phyloP scores from a whole-genome alignment of 2,797 vertebrate species.

The Cyprinodon diabolis region DNA sequence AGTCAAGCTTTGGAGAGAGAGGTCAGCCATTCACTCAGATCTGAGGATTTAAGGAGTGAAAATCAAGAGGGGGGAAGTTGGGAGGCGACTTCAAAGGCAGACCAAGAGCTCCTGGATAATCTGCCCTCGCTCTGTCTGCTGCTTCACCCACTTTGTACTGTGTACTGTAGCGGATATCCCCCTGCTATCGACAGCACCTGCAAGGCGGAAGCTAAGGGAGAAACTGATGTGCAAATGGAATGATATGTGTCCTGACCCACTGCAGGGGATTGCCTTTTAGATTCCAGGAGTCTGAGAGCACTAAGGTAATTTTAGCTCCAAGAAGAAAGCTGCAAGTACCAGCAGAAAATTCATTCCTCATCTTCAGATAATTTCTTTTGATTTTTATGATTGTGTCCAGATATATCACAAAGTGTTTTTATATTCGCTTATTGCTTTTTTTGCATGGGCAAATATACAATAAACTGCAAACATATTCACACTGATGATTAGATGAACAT shows the following conservation, averaged over 20 bases:
- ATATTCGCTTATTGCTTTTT: background rate
- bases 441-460: background rate
- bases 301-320: conserved; percentile 33
- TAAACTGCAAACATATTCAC: background rate
- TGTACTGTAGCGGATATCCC: conserved; percentile 29
- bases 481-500: too few species aligned
- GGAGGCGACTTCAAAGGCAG: conserved; percentile 21
- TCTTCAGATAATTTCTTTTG: background rate
- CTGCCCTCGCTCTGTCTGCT: conserved; percentile 20
- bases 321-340: conserved; percentile 15
- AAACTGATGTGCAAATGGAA: conserved; percentile 31
- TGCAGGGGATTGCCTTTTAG: conserved; percentile 16
- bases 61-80: conserved; percentile 20
- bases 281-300: conserved; percentile 23
- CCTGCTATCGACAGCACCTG: conserved; percentile 38
- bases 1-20: conserved; percentile 29
- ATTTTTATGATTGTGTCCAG: too few species aligned
- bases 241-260: conserved; percentile 20
- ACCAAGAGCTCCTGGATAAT: conserved; percentile 45
- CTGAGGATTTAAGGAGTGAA: conserved; percentile 26
- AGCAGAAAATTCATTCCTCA: background rate
- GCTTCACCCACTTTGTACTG: conserved; percentile 14
- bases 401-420: background rate
- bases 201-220: conserved; percentile 24
- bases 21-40: conserved; percentile 51